Evolutionary conservation across 1,140 invertebrate genomes (phyloP).

Genomic region (Lucilia cuprina): DNA sequence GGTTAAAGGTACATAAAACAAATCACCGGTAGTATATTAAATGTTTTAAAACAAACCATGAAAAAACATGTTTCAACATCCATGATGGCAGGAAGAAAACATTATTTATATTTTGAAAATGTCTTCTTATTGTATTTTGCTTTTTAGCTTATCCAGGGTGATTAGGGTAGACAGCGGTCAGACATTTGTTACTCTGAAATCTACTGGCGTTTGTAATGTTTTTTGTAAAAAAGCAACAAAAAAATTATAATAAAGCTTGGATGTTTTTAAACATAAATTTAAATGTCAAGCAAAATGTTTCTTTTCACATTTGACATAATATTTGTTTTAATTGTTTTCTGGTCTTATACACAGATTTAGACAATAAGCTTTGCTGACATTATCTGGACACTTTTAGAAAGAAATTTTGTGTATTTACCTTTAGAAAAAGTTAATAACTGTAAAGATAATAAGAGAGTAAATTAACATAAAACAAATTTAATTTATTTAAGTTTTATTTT

Average conservation of each 20-base stretch:
- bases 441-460: too few species aligned
- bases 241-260: too few species aligned
- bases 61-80: not conserved
- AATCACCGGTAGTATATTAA: not conserved
- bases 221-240: not conserved
- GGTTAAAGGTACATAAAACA: not conserved
- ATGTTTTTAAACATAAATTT: not conserved
- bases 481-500: not conserved
- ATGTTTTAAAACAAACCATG: not conserved
- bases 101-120: not conserved
- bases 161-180: slow-evolving; percentile 30
- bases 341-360: not conserved
- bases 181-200: not conserved
- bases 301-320: slow-evolving; percentile 3
- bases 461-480: too few species aligned
- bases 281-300: not conserved
- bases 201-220: not conserved
- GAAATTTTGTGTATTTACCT: too few species aligned
- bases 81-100: not conserved
- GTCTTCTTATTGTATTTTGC: not conserved
- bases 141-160: not conserved
- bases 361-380: slow-evolving; percentile 4
- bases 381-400: not conserved
- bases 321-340: not conserved
- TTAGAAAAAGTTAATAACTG: too few species aligned